Evolutionary conservation across 2,888 invertebrate genomes (phyloP).

Genomic region (Aspidiotus destructor): DNA sequence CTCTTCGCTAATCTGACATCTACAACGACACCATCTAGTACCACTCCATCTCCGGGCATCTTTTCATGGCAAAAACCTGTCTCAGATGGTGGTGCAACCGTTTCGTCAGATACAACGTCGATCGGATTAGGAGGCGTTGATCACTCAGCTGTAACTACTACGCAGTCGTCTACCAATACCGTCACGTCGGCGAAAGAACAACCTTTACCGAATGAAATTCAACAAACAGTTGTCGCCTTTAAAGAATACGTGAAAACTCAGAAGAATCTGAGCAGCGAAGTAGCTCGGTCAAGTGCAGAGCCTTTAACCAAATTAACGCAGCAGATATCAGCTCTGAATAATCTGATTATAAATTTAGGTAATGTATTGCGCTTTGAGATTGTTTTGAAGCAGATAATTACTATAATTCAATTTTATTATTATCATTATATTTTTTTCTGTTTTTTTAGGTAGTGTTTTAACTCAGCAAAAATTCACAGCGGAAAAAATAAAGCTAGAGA

Average conservation of each 20-base stretch:
- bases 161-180: slow-evolving; percentile 40
- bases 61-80: slow-evolving; percentile 30
- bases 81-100: slow-evolving; percentile 31
- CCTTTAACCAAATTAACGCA: slow-evolving; percentile 54
- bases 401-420: not conserved
- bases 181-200: slow-evolving; percentile 52
- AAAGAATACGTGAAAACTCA: slow-evolving; percentile 77
- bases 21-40: slow-evolving; percentile 21
- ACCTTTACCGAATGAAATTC: slow-evolving; percentile 39
- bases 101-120: slow-evolving; percentile 40
- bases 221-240: slow-evolving; percentile 64
- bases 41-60: slow-evolving; percentile 31
- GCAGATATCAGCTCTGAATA: slow-evolving; percentile 52
- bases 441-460: slow-evolving; percentile 21
- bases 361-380: slow-evolving; percentile 37
- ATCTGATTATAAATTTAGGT: slow-evolving; percentile 52
- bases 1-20: slow-evolving; percentile 8
- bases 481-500: slow-evolving; percentile 20
- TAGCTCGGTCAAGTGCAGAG: slow-evolving; percentile 59
- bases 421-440: not conserved
- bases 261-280: slow-evolving; percentile 69
- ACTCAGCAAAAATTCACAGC: slow-evolving; percentile 27
- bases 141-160: slow-evolving; percentile 33
- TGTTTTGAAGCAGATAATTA: not conserved
- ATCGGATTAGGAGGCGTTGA: slow-evolving; percentile 62